Evolutionary conservation across 2,113 vertebrate species (phyloP).

Genomic region (Scomber japonicus): DNA sequence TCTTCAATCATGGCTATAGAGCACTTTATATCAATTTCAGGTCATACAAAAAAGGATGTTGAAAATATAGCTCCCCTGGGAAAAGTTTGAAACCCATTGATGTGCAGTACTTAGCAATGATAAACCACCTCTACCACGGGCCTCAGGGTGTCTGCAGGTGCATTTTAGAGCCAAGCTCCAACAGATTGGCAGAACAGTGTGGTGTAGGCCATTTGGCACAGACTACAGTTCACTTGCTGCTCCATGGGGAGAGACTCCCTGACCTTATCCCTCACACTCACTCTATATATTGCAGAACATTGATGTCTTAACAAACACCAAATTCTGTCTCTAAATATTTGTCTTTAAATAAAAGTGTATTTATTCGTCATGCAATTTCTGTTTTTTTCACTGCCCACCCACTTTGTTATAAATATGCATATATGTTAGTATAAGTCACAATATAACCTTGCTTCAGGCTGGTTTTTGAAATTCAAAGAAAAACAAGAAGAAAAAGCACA

Average conservation of each 20-base stretch:
- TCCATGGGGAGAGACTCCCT: constrained; percentile 76
- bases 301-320: constrained; percentile 20
- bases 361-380: background rate
- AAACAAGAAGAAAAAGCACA: background rate
- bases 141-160: constrained; percentile 75
- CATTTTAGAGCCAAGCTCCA: constrained; percentile 79
- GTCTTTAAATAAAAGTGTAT: background rate
- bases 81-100: constrained; percentile 55
- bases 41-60: constrained; percentile 8
- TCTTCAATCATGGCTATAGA: background rate
- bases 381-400: too few relatives aligned
- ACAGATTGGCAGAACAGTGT: constrained; percentile 87
- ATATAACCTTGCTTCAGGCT: too few relatives aligned
- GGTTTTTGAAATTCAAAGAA: too few relatives aligned
- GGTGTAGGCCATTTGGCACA: constrained; percentile 82
- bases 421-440: too few relatives aligned
- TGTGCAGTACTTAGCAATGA: constrained; percentile 66
- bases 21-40: background rate
- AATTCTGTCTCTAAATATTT: background rate
- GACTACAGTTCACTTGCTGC: constrained; percentile 68
- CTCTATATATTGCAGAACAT: constrained; percentile 26
- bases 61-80: constrained; percentile 24
- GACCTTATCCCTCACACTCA: constrained; percentile 72
- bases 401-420: too few relatives aligned
- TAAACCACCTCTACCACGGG: constrained; percentile 69